Evolutionary conservation across 1,140 invertebrate genomes (phyloP).

Genomic region (Bombus waltoni): DNA sequence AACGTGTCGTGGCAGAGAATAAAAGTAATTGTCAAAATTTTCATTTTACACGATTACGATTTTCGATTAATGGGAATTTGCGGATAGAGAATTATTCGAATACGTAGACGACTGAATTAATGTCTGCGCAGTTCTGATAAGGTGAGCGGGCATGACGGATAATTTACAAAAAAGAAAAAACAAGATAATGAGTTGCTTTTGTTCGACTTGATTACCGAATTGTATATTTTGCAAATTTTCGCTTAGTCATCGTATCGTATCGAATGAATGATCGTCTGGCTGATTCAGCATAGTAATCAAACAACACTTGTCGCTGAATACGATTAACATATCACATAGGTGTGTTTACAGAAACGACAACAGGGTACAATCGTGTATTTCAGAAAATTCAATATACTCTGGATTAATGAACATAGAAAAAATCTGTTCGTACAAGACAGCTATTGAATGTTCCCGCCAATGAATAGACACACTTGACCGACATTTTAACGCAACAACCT

Average conservation of each 20-base stretch:
- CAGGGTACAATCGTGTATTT: not conserved
- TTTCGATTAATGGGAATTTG: too few species aligned
- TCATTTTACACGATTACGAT: too few species aligned
- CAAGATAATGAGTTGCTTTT: too few species aligned
- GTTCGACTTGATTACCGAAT: too few species aligned
- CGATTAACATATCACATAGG: not conserved
- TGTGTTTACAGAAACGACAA: not conserved
- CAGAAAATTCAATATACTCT: not conserved
- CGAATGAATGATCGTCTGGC: not conserved
- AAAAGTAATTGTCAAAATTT: too few species aligned
- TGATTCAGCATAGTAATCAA: not conserved
- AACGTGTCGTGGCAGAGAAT: too few species aligned
- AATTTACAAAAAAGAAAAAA: too few species aligned
- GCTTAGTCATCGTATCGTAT: not conserved
- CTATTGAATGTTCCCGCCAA: not conserved
- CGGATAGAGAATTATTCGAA: too few species aligned
- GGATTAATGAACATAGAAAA: not conserved
- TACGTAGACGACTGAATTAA: too few species aligned
- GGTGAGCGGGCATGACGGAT: too few species aligned
- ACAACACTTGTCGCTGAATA: not conserved
- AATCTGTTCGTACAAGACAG: not conserved
- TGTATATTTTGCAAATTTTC: not conserved
- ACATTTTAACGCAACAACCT: not conserved
- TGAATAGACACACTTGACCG: conserved; percentile 5
- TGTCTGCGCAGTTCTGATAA: too few species aligned